Percentiles rank a stretch among this genome's conserved stretches.
Evolutionary conservation across 2,797 vertebrate genomes (phyloP).

Genomic region (Poecilia velifera): DNA sequence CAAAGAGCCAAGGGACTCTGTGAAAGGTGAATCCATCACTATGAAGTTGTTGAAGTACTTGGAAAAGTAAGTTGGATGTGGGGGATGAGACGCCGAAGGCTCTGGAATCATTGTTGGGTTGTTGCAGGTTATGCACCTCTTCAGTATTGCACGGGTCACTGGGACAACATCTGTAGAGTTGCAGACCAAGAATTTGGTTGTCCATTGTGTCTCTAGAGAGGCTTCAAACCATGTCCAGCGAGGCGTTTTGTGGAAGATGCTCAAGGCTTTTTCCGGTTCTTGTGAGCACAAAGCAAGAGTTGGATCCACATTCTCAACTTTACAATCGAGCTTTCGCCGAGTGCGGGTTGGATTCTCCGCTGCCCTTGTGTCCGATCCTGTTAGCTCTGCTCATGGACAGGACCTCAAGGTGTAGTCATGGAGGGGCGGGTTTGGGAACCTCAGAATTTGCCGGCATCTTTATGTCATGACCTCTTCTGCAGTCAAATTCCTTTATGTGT

Average conservation of each 20-base stretch:
- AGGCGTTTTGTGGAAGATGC: not conserved
- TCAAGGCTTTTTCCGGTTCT: not conserved
- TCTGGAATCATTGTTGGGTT: not conserved
- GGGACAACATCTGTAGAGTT: not conserved
- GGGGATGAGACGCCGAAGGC: not conserved
- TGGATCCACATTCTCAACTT: not conserved
- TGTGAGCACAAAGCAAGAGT: not conserved
- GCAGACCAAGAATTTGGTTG: not conserved
- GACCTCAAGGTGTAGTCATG: not conserved
- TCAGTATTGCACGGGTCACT: not conserved
- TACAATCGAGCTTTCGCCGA: not conserved
- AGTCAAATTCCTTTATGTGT: not conserved
- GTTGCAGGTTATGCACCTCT: not conserved
- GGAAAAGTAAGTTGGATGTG: no score
- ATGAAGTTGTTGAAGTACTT: not conserved
- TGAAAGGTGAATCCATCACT: no score
- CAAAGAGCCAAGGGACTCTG: not conserved
- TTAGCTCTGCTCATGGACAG: not conserved
- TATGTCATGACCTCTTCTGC: not conserved
- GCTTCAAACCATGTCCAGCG: not conserved
- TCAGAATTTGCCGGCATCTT: not conserved
- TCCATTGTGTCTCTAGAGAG: not conserved
- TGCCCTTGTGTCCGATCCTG: not conserved
- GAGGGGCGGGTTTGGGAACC: not conserved
- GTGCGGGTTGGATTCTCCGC: not conserved